phyloP scores from a whole-genome alignment of 2,113 vertebrate species.

The Sphyrna mokarran region DNA sequence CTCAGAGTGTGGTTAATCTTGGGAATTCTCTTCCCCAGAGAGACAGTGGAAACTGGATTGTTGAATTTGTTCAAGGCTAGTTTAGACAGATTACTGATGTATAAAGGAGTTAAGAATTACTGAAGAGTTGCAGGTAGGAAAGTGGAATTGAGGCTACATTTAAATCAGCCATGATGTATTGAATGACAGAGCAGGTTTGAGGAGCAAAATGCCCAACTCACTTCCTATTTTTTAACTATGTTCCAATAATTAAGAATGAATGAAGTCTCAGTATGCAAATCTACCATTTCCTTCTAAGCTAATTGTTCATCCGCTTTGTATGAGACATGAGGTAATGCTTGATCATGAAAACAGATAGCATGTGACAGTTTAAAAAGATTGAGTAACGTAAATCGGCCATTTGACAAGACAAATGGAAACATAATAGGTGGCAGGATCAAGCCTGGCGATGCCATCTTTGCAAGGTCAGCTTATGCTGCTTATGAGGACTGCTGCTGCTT shows the following conservation, averaged over 20 bases:
- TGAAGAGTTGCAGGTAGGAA: no score
- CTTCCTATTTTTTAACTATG: background rate
- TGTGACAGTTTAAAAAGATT: background rate
- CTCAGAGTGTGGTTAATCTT: no score
- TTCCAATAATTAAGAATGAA: background rate
- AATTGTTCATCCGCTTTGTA: background rate
- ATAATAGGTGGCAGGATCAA: conserved; percentile 1
- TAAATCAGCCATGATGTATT: no score
- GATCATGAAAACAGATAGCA: background rate
- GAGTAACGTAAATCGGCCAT: background rate
- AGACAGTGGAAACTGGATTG: no score
- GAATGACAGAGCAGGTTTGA: no score
- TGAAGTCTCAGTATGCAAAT: background rate
- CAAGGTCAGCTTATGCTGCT: conserved; percentile 4
- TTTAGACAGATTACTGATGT: no score
- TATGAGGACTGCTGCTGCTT: conserved; percentile 4
- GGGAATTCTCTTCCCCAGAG: no score
- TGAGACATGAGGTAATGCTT: background rate
- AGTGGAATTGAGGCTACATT: no score
- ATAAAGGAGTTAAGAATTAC: no score
- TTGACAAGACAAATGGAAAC: background rate
- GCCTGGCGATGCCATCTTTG: conserved; percentile 22
- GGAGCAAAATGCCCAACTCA: no score
- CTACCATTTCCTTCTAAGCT: background rate
- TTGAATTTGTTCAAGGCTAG: no score